Base-by-base conservation (phyloP, 2,113 vertebrate species). In the Dromaius novaehollandiae region DNA sequence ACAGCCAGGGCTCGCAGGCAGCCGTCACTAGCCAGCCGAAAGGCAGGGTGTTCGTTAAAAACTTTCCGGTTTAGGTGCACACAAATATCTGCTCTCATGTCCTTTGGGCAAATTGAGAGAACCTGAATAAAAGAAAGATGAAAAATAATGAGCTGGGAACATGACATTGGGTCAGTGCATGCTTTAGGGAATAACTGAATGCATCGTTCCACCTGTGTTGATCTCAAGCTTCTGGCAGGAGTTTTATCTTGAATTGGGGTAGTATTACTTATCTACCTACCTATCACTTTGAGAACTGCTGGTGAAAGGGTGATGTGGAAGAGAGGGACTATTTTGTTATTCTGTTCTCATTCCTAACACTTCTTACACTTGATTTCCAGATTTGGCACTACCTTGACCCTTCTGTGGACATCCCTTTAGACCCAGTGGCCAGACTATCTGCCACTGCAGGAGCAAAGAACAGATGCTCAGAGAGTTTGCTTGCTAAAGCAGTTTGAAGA, bases 61-160 rank as follows among this genome's bases (percentile, higher is more conserved):
- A 99, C 99, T 76, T 99, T 99, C 40, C 99, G 97, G 98, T 99
- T 99, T 75, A 99, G 98, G 90, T 99, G 99, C 82, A 99, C 99
- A 0, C 99, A 99, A 96, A 99, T 99, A 96, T 99, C 99, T 2
- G 99, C 99, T 85, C 99, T 98, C 99, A 99, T 99, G 97, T 99
- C 99, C 95, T 99, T 99, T 22, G 99, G 99, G 98, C 99, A 99
- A 96, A 99, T 99, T 21, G 99, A 99, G 42, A 99, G 98, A 44
- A 99, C 99, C 99, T 99, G 96, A 78, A 71, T 86, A 51, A 90
- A 64, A 66, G 50, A 86, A 21, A 73, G 66, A 63, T 6, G 28
- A 36, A 78, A 84, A 86, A 56, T 11, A 40, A 81, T 85, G 73
- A 93, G 87, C 80, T 82, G 44, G 76, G 65, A 63, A 60, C 6